These are phyloP conservation scores for Dichetophora obliterata DNA, from an alignment of 2,888 invertebrate genomes.

Conservation along the genomic window DNA sequence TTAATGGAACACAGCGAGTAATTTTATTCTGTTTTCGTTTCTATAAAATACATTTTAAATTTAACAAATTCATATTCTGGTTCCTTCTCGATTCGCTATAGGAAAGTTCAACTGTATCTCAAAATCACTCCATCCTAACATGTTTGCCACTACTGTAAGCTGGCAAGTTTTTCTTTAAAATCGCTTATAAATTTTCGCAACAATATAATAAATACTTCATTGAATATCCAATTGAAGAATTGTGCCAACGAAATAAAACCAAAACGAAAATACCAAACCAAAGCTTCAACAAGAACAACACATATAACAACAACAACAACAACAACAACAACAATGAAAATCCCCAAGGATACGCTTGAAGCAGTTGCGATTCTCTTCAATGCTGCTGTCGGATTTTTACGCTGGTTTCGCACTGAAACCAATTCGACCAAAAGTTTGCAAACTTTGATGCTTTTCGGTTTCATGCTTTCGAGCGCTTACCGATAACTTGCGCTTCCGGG, in stretches of 20 bases:
- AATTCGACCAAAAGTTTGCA: slow-evolving; percentile 24
- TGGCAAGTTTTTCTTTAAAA: not conserved
- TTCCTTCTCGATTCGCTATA: too few species aligned
- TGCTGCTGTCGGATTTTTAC: not conserved
- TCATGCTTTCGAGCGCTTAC: not conserved
- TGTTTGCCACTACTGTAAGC: too few species aligned
- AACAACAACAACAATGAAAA: not conserved
- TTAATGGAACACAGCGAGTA: too few species aligned
- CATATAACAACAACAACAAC: not conserved
- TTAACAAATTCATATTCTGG: too few species aligned
- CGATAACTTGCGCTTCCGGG: not conserved
- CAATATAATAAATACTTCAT: slow-evolving; percentile 35
- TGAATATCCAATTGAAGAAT: slow-evolving; percentile 21
- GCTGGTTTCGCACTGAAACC: slow-evolving; percentile 20
- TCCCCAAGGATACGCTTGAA: not conserved
- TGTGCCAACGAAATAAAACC: not conserved
- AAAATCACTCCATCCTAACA: too few species aligned
- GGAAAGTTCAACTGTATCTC: too few species aligned
- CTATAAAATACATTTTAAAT: too few species aligned
- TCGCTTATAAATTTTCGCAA: slow-evolving; percentile 26
- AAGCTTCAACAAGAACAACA: not conserved
- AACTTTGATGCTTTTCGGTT: not conserved
- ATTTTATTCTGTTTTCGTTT: too few species aligned
- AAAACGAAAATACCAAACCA: not conserved
- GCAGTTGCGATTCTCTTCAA: not conserved